Percentiles rank a stretch among this genome's conserved stretches.
Conservation (phyloP, 2,113 vertebrate species). For the Neolamprologus tretocephalus region DNA sequence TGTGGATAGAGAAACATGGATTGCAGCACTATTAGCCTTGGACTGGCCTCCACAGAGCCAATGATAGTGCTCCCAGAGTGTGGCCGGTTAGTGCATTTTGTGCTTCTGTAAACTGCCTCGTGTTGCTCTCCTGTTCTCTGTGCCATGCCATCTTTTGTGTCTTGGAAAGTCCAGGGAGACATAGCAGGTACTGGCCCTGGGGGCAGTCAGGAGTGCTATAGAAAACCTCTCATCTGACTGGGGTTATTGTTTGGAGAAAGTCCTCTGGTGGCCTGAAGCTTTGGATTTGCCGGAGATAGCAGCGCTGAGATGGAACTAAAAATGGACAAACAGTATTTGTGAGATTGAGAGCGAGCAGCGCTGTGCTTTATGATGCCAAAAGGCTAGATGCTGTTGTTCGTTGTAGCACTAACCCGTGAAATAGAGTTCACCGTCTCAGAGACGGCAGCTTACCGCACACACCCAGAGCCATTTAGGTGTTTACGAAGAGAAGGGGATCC, state of each 20-base stretch:
- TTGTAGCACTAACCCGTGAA: conserved; percentile 60
- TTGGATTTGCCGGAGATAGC: not conserved
- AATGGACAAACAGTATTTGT: conserved; percentile 30
- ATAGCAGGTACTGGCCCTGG: not conserved
- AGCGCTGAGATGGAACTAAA: conserved; percentile 8
- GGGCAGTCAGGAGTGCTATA: not conserved
- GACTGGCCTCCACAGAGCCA: not conserved
- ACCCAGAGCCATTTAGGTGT: conserved; percentile 27
- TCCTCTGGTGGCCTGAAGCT: not conserved
- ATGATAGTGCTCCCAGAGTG: not conserved
- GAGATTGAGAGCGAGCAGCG: not conserved
- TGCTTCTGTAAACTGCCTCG: not conserved
- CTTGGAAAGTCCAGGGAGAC: not conserved
- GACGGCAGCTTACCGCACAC: conserved; percentile 31
- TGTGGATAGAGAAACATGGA: too few relatives aligned
- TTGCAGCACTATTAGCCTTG: not conserved
- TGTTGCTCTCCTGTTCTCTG: not conserved
- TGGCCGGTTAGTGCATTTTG: not conserved
- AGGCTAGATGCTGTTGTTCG: not conserved
- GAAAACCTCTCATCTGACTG: not conserved
- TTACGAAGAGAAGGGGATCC: conserved; percentile 12
- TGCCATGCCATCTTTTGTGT: not conserved
- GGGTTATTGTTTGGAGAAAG: not conserved
- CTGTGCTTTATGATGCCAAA: not conserved
- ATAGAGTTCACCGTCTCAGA: conserved; percentile 57